phyloP scores from a whole-genome alignment of 2,797 vertebrate species.

The Spondyliosoma cantharus region DNA sequence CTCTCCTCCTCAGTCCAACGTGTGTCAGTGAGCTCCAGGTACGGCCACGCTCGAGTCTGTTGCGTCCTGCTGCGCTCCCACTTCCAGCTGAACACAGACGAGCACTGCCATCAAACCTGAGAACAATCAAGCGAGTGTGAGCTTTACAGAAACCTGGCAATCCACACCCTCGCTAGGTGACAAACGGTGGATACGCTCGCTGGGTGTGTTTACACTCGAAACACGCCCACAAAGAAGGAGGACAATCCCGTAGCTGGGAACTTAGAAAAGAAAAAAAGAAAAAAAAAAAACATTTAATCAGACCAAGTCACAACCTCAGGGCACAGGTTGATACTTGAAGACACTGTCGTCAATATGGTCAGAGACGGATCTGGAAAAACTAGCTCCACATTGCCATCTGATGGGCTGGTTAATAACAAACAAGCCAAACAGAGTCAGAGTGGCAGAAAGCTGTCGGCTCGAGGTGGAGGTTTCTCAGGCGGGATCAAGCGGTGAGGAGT shows the following conservation, averaged over 20 bases:
- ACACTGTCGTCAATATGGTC: background rate
- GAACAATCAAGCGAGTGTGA: slow-evolving; percentile 17
- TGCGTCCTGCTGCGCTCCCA: background rate
- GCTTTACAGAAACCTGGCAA: background rate
- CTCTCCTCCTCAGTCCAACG: background rate
- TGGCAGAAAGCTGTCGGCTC: background rate
- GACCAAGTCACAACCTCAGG: background rate
- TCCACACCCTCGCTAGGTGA: background rate
- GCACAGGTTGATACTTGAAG: background rate
- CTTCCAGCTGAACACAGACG: slow-evolving; percentile 18
- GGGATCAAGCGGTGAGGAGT: background rate
- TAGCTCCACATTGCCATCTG: slow-evolving; percentile 54
- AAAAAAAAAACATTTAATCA: no score
- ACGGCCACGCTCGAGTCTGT: background rate
- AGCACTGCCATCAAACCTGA: slow-evolving; percentile 10
- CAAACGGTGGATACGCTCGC: background rate
- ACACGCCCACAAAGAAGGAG: slow-evolving; percentile 22
- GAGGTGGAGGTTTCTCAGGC: background rate
- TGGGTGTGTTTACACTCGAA: background rate
- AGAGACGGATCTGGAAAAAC: slow-evolving; percentile 1
- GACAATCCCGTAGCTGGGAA: no score
- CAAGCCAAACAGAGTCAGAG: background rate
- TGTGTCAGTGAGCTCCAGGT: background rate
- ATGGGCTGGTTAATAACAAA: slow-evolving; percentile 21
- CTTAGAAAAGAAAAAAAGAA: background rate